A percentile compares a stretch with the other conserved stretches of the same genome.
Evolutionary conservation across 2,797 vertebrate genomes (phyloP).

Genomic region (Lateolabrax maculatus): DNA sequence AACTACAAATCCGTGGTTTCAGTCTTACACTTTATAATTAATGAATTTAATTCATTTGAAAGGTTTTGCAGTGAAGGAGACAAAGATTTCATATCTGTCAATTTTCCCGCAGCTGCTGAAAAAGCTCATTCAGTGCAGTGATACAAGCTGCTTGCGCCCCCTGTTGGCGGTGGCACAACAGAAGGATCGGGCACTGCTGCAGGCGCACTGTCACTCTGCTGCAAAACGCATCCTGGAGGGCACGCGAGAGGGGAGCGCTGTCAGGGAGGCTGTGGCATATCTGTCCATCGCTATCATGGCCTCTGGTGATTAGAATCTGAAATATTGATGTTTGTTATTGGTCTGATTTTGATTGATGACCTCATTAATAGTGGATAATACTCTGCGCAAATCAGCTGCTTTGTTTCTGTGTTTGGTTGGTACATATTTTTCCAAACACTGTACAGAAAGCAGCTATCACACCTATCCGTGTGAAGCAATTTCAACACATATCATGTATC

Average conservation of each 20-base stretch:
- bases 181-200: constrained; percentile 88
- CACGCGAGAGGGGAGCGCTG: constrained; percentile 69
- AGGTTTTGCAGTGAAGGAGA: background rate
- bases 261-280: constrained; percentile 92
- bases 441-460: constrained; percentile 5
- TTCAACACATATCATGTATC: background rate
- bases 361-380: background rate
- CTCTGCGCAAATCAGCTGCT: background rate
- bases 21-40: background rate
- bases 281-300: constrained; percentile 95
- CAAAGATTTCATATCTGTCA: background rate
- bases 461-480: no score
- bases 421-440: background rate
- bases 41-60: background rate
- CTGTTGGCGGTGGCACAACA: constrained; percentile 87
- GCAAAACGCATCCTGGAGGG: constrained; percentile 87
- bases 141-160: constrained; percentile 91
- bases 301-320: constrained; percentile 83
- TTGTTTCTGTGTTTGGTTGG: constrained; percentile 9
- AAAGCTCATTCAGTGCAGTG: constrained; percentile 89
- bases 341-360: background rate
- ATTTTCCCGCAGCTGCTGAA: constrained; percentile 87
- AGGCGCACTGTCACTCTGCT: constrained; percentile 86
- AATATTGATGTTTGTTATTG: constrained; percentile 24
- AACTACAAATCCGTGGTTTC: background rate